phyloP scores from a whole-genome alignment of 2,888 invertebrate genomes.

The Bedellia somnulentella region DNA sequence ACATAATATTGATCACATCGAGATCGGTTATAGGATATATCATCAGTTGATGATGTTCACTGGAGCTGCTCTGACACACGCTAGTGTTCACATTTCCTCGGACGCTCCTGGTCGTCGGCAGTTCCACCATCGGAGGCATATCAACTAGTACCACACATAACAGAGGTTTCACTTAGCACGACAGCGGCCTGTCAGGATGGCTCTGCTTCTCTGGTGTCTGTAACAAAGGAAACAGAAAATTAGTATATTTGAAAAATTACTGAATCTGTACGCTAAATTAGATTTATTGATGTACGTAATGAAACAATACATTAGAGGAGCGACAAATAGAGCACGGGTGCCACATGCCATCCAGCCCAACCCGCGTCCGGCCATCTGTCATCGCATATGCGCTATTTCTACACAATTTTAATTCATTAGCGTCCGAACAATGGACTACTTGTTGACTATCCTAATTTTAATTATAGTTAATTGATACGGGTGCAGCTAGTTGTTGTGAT shows the following conservation, averaged over 20 bases:
- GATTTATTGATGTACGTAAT: no score
- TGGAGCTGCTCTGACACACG: constrained; percentile 31
- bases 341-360: constrained; percentile 26
- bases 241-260: constrained; percentile 1
- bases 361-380: constrained; percentile 56
- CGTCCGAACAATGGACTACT: constrained; percentile 32
- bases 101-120: not conserved
- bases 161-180: constrained; percentile 44
- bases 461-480: no score
- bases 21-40: constrained; percentile 57
- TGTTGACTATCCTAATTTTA: constrained; percentile 27
- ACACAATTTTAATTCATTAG: constrained; percentile 55
- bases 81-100: no score
- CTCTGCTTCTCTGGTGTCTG: constrained; percentile 68
- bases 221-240: constrained; percentile 39
- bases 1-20: constrained; percentile 55
- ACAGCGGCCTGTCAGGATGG: constrained; percentile 60
- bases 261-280: not conserved
- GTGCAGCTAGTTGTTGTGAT: no score
- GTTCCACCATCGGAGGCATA: no score
- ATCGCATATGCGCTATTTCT: constrained; percentile 48
- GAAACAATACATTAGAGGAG: no score
- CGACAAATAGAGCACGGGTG: constrained; percentile 39
- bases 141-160: not conserved
- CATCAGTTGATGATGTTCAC: constrained; percentile 40